Evolutionary conservation across 2,797 vertebrate genomes (phyloP), one percentile per base, ranked within the genome.

Genomic region (Lerista edwardsae): DNA sequence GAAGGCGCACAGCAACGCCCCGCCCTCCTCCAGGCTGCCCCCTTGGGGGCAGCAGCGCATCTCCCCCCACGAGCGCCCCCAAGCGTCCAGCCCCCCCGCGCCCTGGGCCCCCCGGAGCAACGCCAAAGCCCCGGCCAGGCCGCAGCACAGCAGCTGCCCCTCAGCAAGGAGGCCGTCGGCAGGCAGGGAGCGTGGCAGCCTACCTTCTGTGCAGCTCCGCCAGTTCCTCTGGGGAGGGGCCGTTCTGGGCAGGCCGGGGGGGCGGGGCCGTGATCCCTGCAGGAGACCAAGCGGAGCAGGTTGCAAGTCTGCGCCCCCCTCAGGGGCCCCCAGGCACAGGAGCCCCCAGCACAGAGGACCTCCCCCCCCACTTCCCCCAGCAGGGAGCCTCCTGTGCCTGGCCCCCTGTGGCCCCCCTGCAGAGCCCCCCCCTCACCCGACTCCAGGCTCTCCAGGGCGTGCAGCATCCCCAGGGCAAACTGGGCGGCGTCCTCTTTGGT

Each of bases 401-500:
- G 27, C n/a, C 27, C 55, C 1, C 9, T n/a, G 4, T 10, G 4
- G 47, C 12, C 10, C 8, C 14, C 34, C 36, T 3, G 4, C 47
- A 14, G 17, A 3, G 27, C 9, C 9, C 14, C 51, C 14, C 29
- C 27, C 74, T 87, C 74, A 92, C 91, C 91, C 72, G 93, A 92
- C 81, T 96, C 96, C 87, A 98, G 93, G 2, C 97, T 93, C 0
- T 98, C 98, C 85, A 98, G 93, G 62, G 97, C 97, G 0, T 97
- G 97, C 67, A 92, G 71, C 96, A 98, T 98, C 92, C 97, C 96
- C 0, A 89, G 95, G 9, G 98, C 97, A n/a, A 98, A 98, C 61
- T 97, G 95, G 0, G 94, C 8, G 0, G 98, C 98, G 0, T 98
- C 98, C 86, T 98, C 98, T 57, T 97, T 98, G 95, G 96, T 98